These are phyloP conservation scores for Macaca fascicularis DNA, from an alignment of 2,113 vertebrate genomes.

Conservation along the genomic window DNA sequence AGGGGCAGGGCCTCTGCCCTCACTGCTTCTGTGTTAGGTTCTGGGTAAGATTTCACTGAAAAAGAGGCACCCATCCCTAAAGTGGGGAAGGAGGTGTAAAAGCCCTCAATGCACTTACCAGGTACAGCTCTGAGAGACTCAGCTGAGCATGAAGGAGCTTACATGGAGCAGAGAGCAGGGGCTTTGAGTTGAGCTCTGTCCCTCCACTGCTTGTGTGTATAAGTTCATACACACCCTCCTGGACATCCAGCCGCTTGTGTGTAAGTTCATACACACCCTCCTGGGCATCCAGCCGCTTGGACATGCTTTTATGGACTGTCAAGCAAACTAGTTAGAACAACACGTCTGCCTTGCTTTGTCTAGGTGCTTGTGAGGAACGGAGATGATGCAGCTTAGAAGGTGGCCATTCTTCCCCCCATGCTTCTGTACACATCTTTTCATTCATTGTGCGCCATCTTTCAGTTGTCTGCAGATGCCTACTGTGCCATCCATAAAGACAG, in stretches of 20 bases:
- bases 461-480: background rate
- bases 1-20: no score
- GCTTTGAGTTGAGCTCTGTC: background rate
- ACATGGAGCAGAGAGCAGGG: fast-evolving
- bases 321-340: fast-evolving
- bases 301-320: fast-evolving
- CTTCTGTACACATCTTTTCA: background rate
- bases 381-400: background rate
- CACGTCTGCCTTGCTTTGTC: background rate
- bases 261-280: fast-evolving
- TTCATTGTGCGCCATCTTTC: fast-evolving
- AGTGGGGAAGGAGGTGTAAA: no score
- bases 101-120: fast-evolving
- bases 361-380: background rate
- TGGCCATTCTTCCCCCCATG: fast-evolving
- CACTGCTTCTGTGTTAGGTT: background rate
- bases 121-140: background rate
- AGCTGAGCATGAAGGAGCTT: fast-evolving
- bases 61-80: background rate
- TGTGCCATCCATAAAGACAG: fast-evolving
- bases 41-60: background rate
- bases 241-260: fast-evolving
- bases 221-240: fast-evolving
- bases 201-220: background rate
- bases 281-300: fast-evolving